Evolutionary conservation across 2,797 vertebrate species (phyloP).

Genomic region (Peromyscus attwateri): DNA sequence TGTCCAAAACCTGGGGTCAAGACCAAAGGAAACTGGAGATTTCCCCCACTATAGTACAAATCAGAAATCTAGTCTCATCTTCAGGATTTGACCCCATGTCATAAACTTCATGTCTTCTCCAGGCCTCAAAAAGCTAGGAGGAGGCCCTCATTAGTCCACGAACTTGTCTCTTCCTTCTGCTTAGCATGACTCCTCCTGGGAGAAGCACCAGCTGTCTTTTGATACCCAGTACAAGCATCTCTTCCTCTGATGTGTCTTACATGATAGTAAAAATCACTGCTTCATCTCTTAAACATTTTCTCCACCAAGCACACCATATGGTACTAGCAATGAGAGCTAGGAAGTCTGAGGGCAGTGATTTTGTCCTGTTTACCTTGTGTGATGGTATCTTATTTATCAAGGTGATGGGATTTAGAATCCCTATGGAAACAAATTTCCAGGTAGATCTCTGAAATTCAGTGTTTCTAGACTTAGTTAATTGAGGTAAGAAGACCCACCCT

Average conservation of each 20-base stretch:
- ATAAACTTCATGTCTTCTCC: neutral
- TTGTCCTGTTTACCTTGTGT: neutral
- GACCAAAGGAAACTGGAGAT: neutral
- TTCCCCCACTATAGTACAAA: neutral
- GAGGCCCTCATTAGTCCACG: neutral
- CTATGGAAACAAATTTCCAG: neutral
- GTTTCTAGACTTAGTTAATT: neutral
- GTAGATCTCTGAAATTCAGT: neutral
- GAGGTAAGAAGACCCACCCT: neutral
- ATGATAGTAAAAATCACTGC: neutral
- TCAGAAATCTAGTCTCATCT: neutral
- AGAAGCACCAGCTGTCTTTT: neutral
- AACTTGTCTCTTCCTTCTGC: neutral
- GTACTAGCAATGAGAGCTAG: neutral
- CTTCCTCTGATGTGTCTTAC: neutral
- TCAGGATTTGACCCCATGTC: neutral
- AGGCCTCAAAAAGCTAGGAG: neutral
- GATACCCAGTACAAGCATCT: neutral
- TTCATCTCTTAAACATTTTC: constrained; percentile 2
- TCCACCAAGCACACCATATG: neutral
- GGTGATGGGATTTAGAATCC: neutral
- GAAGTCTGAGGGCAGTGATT: neutral
- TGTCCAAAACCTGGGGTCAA: neutral
- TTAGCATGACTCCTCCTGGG: neutral
- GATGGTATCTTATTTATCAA: neutral